Percentiles rank a stretch among this genome's conserved stretches.
Conservation (phyloP, 2,797 vertebrate genomes). For the Aplochiton taeniatus region DNA sequence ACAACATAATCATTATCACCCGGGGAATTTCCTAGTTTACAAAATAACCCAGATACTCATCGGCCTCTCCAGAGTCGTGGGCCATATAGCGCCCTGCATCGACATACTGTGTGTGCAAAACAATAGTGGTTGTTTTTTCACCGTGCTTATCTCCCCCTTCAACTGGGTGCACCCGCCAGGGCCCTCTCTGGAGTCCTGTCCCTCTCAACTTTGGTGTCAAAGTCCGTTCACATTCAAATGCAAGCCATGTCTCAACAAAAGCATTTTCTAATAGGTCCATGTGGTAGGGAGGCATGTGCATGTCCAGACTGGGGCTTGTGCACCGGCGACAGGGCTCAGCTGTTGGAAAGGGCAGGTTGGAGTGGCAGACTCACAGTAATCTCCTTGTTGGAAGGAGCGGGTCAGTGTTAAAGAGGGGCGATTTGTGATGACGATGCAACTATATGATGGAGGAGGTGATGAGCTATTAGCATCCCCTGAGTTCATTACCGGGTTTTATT, state of each 20-base stretch:
- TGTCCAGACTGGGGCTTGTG: not conserved
- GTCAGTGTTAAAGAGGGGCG: too few species aligned
- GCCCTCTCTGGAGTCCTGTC: slow-evolving; percentile 24
- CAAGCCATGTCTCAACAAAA: slow-evolving; percentile 20
- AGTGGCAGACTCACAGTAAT: too few species aligned
- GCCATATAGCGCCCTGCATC: slow-evolving; percentile 42
- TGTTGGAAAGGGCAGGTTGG: too few species aligned
- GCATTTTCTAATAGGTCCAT: not conserved
- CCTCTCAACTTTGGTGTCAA: slow-evolving; percentile 65
- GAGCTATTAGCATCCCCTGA: too few species aligned
- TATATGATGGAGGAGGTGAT: too few species aligned
- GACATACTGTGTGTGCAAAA: slow-evolving; percentile 67
- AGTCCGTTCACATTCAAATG: slow-evolving; percentile 54
- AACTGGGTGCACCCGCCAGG: slow-evolving; percentile 16
- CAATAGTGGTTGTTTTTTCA: slow-evolving; percentile 38
- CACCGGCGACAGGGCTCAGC: not conserved
- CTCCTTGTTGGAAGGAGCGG: too few species aligned
- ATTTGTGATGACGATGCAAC: too few species aligned
- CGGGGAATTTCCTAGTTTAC: slow-evolving; percentile 16
- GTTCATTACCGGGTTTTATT: too few species aligned
- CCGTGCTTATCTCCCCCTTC: slow-evolving; percentile 33
- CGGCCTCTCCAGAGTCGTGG: slow-evolving; percentile 28
- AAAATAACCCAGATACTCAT: slow-evolving; percentile 32
- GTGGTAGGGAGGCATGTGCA: not conserved
- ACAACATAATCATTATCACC: slow-evolving; percentile 51